phyloP scores from a whole-genome alignment of 2,113 vertebrate species.

The Pao palembangensis region DNA sequence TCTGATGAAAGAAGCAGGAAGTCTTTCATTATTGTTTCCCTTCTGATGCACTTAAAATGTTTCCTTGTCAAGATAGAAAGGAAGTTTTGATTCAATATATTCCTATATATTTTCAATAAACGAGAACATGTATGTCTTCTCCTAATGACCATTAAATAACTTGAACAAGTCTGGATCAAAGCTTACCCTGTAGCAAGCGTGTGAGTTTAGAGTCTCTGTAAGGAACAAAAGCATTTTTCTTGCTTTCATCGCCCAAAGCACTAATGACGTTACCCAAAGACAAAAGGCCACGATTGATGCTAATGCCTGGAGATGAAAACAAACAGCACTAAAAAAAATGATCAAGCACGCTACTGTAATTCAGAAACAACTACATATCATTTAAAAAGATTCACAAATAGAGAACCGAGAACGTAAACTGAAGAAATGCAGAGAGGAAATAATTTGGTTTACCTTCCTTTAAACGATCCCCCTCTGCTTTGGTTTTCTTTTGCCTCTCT shows the following conservation, averaged over 20 bases:
- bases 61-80: too few species aligned
- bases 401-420: neutral
- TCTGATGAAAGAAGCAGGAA: slow-evolving; percentile 67
- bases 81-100: too few species aligned
- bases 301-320: slow-evolving; percentile 81
- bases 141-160: neutral
- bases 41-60: neutral
- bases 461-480: slow-evolving; percentile 92
- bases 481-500: slow-evolving; percentile 96
- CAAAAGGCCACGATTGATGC: slow-evolving; percentile 92
- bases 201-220: slow-evolving; percentile 97
- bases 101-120: too few species aligned
- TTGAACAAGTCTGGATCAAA: slow-evolving; percentile 25
- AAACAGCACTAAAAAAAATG: slow-evolving; percentile 1
- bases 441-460: slow-evolving; percentile 83
- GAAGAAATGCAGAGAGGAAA: neutral
- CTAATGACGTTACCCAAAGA: slow-evolving; percentile 96
- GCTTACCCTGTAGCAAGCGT: slow-evolving; percentile 89
- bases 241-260: slow-evolving; percentile 93
- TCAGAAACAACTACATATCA: neutral
- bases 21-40: neutral
- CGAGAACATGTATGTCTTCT: too few species aligned
- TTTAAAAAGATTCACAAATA: neutral
- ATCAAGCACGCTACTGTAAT: neutral
- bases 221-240: slow-evolving; percentile 88